Conservation (phyloP, 2,113 vertebrate genomes). For the Nanger granti region DNA sequence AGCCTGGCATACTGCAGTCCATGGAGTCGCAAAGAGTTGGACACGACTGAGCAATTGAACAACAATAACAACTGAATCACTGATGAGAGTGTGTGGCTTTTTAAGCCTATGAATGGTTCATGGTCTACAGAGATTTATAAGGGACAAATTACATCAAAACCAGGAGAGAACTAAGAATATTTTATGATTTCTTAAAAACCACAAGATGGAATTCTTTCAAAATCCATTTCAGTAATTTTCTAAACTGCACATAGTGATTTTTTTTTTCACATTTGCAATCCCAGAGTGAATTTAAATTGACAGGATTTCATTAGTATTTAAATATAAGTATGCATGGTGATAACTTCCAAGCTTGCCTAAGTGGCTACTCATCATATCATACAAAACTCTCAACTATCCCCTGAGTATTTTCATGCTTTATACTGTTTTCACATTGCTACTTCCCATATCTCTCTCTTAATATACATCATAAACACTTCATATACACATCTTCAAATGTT, state of each 20-base stretch:
- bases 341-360: background rate
- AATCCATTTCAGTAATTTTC: conserved; percentile 20
- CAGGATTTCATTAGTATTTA: conserved; percentile 18
- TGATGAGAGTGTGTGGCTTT: background rate
- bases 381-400: background rate
- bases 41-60: background rate
- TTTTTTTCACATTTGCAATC: background rate
- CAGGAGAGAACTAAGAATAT: conserved; percentile 1
- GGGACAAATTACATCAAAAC: conserved; percentile 32
- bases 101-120: background rate
- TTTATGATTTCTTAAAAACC: conserved; percentile 1
- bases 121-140: conserved; percentile 8
- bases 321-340: background rate
- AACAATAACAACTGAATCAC: conserved; percentile 9
- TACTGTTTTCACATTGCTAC: background rate
- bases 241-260: background rate
- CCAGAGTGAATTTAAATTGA: background rate
- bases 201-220: background rate
- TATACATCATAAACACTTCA: background rate
- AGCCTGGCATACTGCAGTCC: background rate
- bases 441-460: background rate
- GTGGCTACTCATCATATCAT: background rate
- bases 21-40: background rate
- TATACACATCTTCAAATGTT: background rate
- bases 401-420: background rate